Conservation (phyloP, 2,888 invertebrate genomes). For the Caenorhabditis japonica region DNA sequence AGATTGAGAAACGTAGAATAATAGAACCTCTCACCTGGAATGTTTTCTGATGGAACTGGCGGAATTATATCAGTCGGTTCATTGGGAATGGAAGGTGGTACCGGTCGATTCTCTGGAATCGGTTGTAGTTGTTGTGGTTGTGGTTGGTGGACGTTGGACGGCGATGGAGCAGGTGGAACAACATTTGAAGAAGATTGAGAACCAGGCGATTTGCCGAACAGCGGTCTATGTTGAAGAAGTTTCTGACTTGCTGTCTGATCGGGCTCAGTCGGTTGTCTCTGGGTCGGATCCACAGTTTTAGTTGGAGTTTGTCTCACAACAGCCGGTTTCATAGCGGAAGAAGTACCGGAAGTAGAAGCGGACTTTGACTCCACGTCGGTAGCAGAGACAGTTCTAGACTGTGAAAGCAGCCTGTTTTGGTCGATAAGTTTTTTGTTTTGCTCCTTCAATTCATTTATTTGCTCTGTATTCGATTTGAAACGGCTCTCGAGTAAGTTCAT, state of each 20-base stretch:
- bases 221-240: not conserved
- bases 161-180: slow-evolving; percentile 43
- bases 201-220: not conserved
- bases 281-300: slow-evolving; percentile 1
- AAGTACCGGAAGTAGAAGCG: not conserved
- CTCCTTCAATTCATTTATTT: slow-evolving; percentile 30
- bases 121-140: no score
- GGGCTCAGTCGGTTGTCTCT: slow-evolving; percentile 8
- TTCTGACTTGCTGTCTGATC: slow-evolving; percentile 14
- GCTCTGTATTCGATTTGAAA: slow-evolving; percentile 15
- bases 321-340: not conserved
- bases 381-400: slow-evolving; percentile 17
- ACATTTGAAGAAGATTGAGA: slow-evolving; percentile 5
- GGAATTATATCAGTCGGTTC: slow-evolving; percentile 47
- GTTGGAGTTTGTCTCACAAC: slow-evolving; percentile 12
- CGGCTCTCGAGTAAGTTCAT: slow-evolving; percentile 37
- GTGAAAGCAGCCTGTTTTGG: slow-evolving; percentile 11
- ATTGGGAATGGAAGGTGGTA: slow-evolving; percentile 41
- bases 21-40: slow-evolving; percentile 33
- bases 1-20: not conserved
- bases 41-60: slow-evolving; percentile 48
- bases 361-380: slow-evolving; percentile 38
- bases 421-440: slow-evolving; percentile 36
- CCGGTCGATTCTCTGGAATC: slow-evolving; percentile 9
- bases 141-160: slow-evolving; percentile 5